These are phyloP conservation scores for Amblyjoppa fuscipennis DNA, from an alignment of 2,888 invertebrate species.

Conservation along the genomic window DNA sequence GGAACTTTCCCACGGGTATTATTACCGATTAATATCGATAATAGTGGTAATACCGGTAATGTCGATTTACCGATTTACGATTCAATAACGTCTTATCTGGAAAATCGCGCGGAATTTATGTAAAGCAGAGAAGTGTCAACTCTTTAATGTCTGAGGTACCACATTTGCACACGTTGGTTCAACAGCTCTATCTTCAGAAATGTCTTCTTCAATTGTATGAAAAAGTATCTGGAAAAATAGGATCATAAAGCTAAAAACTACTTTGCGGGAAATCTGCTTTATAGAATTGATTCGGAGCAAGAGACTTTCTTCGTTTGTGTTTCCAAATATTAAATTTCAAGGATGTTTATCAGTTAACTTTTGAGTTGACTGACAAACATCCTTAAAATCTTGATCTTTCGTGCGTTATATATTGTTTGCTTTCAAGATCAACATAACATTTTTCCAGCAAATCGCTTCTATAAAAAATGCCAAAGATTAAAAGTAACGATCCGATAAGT, in stretches of 20 bases:
- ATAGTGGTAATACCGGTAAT: not conserved
- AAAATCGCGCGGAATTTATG: not conserved
- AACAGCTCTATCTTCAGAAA: not conserved
- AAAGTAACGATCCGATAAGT: not conserved
- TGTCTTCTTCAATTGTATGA: too few relatives aligned
- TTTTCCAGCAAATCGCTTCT: not conserved
- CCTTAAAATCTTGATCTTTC: too few relatives aligned
- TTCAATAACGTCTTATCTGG: not conserved
- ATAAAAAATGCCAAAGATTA: not conserved
- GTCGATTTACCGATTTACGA: not conserved
- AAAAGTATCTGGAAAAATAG: too few relatives aligned
- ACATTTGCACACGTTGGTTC: not conserved
- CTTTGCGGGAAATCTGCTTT: too few relatives aligned
- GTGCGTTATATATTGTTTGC: too few relatives aligned
- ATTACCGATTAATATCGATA: constrained; percentile 27
- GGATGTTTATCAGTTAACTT: not conserved
- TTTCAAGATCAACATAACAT: too few relatives aligned
- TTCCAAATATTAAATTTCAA: not conserved
- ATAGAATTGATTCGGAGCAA: too few relatives aligned
- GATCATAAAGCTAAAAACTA: too few relatives aligned
- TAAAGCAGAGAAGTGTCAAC: not conserved
- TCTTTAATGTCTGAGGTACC: not conserved
- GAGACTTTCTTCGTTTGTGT: not conserved
- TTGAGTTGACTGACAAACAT: too few relatives aligned
- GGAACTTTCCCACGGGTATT: constrained; percentile 9